Evolutionary conservation across 2,113 vertebrate species (phyloP).

Genomic region (Syngnathus scovelli): DNA sequence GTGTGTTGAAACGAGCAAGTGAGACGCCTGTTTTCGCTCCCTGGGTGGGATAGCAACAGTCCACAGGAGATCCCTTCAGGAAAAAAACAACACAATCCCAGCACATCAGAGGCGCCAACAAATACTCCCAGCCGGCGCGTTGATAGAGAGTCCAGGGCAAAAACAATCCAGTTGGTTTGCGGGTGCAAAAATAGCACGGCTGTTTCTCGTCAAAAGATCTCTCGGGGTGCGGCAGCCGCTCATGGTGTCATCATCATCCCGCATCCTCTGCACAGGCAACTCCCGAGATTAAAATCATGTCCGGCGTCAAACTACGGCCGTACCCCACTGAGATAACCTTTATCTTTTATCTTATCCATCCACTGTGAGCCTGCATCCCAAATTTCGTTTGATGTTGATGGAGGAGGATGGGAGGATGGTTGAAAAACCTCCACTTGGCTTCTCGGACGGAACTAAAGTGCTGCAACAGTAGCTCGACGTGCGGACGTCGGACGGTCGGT

Average conservation of each 20-base stretch:
- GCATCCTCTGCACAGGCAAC: slow-evolving; percentile 50
- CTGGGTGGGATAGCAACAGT: slow-evolving; percentile 43
- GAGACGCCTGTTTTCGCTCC: slow-evolving; percentile 41
- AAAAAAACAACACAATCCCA: slow-evolving; percentile 38
- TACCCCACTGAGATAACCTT: slow-evolving; percentile 32
- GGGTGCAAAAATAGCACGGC: neutral
- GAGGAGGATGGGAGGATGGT: neutral
- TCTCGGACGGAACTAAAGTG: slow-evolving; percentile 31
- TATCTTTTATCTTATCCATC: slow-evolving; percentile 21
- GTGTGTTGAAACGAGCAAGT: slow-evolving; percentile 49
- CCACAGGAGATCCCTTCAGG: slow-evolving; percentile 44
- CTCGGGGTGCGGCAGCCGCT: slow-evolving; percentile 48
- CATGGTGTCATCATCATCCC: slow-evolving; percentile 39
- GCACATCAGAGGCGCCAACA: slow-evolving; percentile 50
- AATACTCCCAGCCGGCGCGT: slow-evolving; percentile 18
- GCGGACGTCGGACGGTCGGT: slow-evolving; percentile 37
- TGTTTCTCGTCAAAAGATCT: slow-evolving; percentile 45
- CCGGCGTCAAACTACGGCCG: slow-evolving; percentile 56
- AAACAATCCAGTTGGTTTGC: slow-evolving; percentile 32
- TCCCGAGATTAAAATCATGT: slow-evolving; percentile 51
- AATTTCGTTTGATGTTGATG: neutral
- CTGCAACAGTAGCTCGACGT: slow-evolving; percentile 42
- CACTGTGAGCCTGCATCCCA: slow-evolving; percentile 18
- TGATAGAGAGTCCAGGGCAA: slow-evolving; percentile 33
- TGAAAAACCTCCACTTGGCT: slow-evolving; percentile 12